These are phyloP conservation scores for Lysandra coridon DNA, from an alignment of 2,888 invertebrate genomes.

Conservation along the genomic window DNA sequence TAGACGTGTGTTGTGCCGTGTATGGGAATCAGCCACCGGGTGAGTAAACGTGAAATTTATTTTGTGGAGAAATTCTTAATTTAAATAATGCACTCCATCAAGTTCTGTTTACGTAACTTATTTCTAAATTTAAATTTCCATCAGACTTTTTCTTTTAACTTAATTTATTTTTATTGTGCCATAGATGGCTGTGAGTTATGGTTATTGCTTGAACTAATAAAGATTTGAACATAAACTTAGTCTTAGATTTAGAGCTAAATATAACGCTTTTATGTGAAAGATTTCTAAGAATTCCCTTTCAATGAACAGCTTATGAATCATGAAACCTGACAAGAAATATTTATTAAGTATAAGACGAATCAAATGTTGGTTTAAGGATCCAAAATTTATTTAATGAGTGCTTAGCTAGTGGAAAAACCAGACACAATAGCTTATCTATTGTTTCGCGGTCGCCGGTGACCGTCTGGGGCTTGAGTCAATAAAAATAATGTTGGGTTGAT, in stretches of 20 bases:
- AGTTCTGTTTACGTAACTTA: background rate
- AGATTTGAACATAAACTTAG: background rate
- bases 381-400: too few relatives aligned
- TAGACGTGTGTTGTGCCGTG: constrained; percentile 10
- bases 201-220: background rate
- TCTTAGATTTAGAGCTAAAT: background rate
- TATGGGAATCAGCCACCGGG: constrained; percentile 10
- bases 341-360: too few relatives aligned
- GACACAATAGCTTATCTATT: too few relatives aligned
- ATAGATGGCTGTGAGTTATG: background rate
- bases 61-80: background rate
- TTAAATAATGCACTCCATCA: background rate
- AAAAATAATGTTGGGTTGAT: too few relatives aligned
- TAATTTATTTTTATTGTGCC: background rate
- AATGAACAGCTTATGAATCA: background rate
- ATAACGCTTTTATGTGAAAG: background rate
- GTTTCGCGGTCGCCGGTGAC: too few relatives aligned
- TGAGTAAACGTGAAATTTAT: constrained; percentile 2
- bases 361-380: too few relatives aligned
- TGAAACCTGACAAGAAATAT: background rate
- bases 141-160: background rate
- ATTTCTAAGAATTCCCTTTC: background rate
- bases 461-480: too few relatives aligned
- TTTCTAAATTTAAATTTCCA: background rate
- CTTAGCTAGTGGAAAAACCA: too few relatives aligned